Conservation (phyloP, 2,888 invertebrate species). For the Chromoteleia sp. region DNA sequence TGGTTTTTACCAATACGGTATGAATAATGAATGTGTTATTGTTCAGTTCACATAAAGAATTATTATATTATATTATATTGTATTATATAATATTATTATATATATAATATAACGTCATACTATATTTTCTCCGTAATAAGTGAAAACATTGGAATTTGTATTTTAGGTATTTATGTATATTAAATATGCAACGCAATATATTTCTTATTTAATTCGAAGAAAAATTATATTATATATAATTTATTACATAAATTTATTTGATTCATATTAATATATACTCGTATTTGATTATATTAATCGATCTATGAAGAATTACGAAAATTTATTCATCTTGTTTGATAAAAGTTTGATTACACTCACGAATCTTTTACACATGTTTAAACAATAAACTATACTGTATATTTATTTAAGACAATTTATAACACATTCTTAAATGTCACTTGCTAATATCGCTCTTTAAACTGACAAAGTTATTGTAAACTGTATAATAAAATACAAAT, state of each 20-base stretch:
- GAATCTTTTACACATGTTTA: no score
- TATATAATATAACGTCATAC: no score
- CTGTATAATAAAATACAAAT: neutral
- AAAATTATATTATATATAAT: no score
- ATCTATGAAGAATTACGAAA: neutral
- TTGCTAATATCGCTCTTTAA: constrained; percentile 43
- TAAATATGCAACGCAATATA: no score
- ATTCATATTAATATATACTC: no score
- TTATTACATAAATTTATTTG: no score
- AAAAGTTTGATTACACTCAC: constrained; percentile 21
- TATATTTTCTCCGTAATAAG: no score
- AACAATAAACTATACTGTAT: constrained; percentile 18
- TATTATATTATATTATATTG: no score
- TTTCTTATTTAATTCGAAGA: no score
- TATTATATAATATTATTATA: no score
- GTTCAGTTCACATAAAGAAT: neutral
- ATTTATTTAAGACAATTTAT: neutral
- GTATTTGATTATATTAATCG: neutral
- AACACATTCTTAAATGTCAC: constrained; percentile 43
- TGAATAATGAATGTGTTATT: constrained; percentile 50
- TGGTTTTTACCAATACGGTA: constrained; percentile 41
- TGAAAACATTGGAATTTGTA: no score
- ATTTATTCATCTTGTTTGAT: constrained; percentile 14
- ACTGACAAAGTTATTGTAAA: constrained; percentile 10
- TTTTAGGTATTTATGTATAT: no score